Evolutionary conservation across 2,888 invertebrate species (phyloP), one percentile per base, ranked within the genome.

Genomic region (Camponotus fellah): DNA sequence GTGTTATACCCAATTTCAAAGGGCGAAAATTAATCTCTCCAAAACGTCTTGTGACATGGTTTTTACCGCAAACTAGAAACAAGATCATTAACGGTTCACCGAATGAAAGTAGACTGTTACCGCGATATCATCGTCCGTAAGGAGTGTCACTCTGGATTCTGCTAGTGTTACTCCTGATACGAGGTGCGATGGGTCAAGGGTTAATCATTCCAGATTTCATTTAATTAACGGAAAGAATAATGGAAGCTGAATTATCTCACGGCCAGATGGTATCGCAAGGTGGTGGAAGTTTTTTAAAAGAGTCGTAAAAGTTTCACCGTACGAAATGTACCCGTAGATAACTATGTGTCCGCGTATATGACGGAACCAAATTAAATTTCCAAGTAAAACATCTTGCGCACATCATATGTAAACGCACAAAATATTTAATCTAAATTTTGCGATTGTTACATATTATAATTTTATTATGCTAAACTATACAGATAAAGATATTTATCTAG

Each of bases 151-250:
- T 72, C 12, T 26, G 34, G 14, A 26, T 71, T 5, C 58, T 34
- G 34, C 58, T 17, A 71, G 60, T 17, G 71, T 79, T 68, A 32
- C 17, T 69, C 43, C 56, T 32, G 65, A 77, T 71, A 21, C 46
- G 37, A 72, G 46, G 34, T 60, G 46, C n/a, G 43, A 12, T 32
- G 81, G 86, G 84, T 86, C 75, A 82, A 43, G 21, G 72, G 66
- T 75, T 64, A 76, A 77, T 66, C 66, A 77, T 14, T 86, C 86
- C 80, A 84, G 86, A 89, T 87, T 76, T 87, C 68, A 76, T 76
- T 89, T 89, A 81, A 85, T 87, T 88, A 88, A 88, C 85, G 83
- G 81, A 69, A 76, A 21, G 58, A 74, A 12, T 43, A 81, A 75
- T 64, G 46, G 58, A 76, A 68, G 79, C 66, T 79, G 21, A 43